Evolutionary conservation across 2,113 vertebrate species (phyloP), one percentile per base, ranked within the genome.

Genomic region (Gobiocypris rarus): DNA sequence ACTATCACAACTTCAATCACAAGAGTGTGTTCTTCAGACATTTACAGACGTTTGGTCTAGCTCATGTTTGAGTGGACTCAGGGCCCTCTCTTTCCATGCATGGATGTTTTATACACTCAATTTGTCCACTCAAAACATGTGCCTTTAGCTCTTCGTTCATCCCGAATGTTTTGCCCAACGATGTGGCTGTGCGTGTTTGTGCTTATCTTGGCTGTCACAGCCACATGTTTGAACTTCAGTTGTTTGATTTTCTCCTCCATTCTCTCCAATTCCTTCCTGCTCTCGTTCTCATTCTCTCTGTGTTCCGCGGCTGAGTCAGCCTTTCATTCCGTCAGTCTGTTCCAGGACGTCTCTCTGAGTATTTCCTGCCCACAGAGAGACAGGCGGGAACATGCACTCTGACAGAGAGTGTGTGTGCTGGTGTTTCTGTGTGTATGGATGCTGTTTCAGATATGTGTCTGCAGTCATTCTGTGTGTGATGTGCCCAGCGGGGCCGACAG

Each of bases 331-430:
- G 0, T 75, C 50, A 28, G 73, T 75, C 74, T 38, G 15, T 81
- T 59, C 31, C 67, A 80, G 34, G 31, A 38, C 5, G 43, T 80
- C 76, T 81, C 50, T 80, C 83, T 70, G 26, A 65, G 41, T 67
- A 86, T 88, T 90, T 92, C 87, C 89, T 11, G 9, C 67, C 45
- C 17, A 43, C 76, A 85, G 82, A 86, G 83, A 76, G 84, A 84
- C 87, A 84, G 76, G 85, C 87, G 61, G 82, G 86, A 71, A 90
- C 83, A 54, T 3, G 63, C 41, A 19, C 26, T 9, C 26, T 58
- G 67, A 85, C 48, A 26, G 45, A 43, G 58, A 14, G 56, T 75
- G 83, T 76, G 54, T 74, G 82, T 61, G 82, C 34, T 17, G 14
- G 48, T 79, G 67, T 65, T 17, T 81, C 38, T 79, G 65, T 86